Base-by-base conservation (phyloP, 2,797 vertebrate genomes). In the Erethizon dorsatum region DNA sequence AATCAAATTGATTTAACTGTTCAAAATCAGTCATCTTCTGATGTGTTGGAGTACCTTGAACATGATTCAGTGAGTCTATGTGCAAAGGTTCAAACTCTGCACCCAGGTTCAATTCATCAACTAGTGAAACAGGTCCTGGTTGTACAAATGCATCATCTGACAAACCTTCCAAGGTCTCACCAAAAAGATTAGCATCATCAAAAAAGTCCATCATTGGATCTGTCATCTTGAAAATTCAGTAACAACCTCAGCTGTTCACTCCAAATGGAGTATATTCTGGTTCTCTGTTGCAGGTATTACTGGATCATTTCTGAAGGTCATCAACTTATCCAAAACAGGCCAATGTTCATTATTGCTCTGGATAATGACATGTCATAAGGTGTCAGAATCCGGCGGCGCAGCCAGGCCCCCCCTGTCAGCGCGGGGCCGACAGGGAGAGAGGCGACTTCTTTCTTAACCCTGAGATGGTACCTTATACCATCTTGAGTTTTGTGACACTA, bases 171-270 rank as follows among this genome's bases (percentile, higher is more conserved):
- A 99, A 98, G 92, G 99, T 99, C 97, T 99, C 99, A 94, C 99
- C 99, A 98, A 99, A 99, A 98, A 99, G 99, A 99, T 98, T 99
- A 94, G 99, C 99, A 98, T 99, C 99, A 97, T 99, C 99, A 98
- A 99, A 99, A 98, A 99, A 99, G 98, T 99, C 99, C 99, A 99
- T 99, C 99, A 99, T 99, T 98, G 99, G 99, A 98, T 99, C 99
- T 89, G 98, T 99, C 99, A 99, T 99, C 98, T 98, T 98, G 98
- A 96, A 98, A 98, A 90, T 91, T 97, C 94, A 95, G 92, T 95
- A 97, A 97, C 94, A 95, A 97, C 98, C 98, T 96, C 97, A 98
- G 50, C 47, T 92, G 96, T 98, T 97, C 96, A 98, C 98, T 98
- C 98, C 98, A 98, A 98, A 97, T 47, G 97, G 98, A 98, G 97